Evolutionary conservation across 1,140 invertebrate species (phyloP).

Genomic region (Nephotettix cincticeps): DNA sequence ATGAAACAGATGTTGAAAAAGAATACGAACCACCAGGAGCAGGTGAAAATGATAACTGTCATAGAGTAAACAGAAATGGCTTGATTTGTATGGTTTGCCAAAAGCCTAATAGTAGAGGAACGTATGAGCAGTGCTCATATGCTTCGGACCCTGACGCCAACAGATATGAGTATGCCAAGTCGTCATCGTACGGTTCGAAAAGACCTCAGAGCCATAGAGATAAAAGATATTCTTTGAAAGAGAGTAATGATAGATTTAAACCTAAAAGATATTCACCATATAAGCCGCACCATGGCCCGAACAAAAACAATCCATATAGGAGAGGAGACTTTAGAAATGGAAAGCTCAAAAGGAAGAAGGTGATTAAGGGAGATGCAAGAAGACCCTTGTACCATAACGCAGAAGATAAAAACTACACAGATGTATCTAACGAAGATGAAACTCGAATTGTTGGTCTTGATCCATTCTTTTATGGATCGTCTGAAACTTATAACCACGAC

Average conservation of each 20-base stretch:
- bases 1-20: constrained; percentile 37
- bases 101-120: constrained; percentile 64
- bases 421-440: constrained; percentile 25
- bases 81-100: constrained; percentile 66
- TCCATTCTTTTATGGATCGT: constrained; percentile 23
- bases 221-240: not conserved
- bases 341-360: constrained; percentile 14
- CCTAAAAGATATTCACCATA: no score
- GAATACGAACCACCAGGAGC: constrained; percentile 17
- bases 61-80: constrained; percentile 59
- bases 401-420: not conserved
- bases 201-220: constrained; percentile 32
- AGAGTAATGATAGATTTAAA: constrained; percentile 31
- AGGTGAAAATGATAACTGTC: constrained; percentile 54
- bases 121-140: constrained; percentile 70
- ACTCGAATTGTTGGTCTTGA: constrained; percentile 23
- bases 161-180: constrained; percentile 60
- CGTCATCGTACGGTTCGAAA: constrained; percentile 47
- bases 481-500: constrained; percentile 17
- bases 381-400: not conserved
- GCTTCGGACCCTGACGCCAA: constrained; percentile 65
- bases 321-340: constrained; percentile 4
- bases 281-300: not conserved
- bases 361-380: not conserved
- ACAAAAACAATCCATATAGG: not conserved